phyloP scores from a whole-genome alignment of 2,797 vertebrate species.

The Etheostoma perlongum region DNA sequence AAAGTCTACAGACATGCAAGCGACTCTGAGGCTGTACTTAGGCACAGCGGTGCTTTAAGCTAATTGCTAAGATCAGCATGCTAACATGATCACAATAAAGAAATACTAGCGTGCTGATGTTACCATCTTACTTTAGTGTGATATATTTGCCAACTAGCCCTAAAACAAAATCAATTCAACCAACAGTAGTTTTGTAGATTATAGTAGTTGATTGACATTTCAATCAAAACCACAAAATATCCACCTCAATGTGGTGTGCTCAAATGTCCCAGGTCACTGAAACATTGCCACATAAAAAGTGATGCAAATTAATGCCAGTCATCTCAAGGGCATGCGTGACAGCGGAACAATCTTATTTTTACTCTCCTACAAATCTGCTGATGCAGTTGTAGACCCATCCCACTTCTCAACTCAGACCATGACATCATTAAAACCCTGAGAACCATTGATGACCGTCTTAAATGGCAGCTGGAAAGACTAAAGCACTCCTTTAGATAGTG shows the following conservation, averaged over 20 bases:
- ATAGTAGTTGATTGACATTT: background rate
- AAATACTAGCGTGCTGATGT: background rate
- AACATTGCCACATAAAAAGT: background rate
- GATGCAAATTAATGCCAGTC: background rate
- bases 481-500: slow-evolving; percentile 2
- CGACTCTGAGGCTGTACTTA: background rate
- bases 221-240: background rate
- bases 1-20: background rate
- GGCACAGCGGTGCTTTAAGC: background rate
- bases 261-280: background rate
- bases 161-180: background rate
- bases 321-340: slow-evolving; percentile 11
- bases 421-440: slow-evolving; percentile 71
- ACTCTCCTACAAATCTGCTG: slow-evolving; percentile 51
- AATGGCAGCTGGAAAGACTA: slow-evolving; percentile 20
- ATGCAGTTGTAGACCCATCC: slow-evolving; percentile 51
- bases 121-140: background rate
- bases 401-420: slow-evolving; percentile 58
- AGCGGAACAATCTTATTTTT: slow-evolving; percentile 22
- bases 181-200: too few relatives aligned
- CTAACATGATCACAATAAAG: background rate
- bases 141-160: background rate
- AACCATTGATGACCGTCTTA: slow-evolving; percentile 35
- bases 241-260: background rate
- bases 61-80: background rate